Evolutionary conservation across 2,888 invertebrate genomes (phyloP), one percentile per base, ranked within the genome.

Genomic region (Stomorhina lunata): DNA sequence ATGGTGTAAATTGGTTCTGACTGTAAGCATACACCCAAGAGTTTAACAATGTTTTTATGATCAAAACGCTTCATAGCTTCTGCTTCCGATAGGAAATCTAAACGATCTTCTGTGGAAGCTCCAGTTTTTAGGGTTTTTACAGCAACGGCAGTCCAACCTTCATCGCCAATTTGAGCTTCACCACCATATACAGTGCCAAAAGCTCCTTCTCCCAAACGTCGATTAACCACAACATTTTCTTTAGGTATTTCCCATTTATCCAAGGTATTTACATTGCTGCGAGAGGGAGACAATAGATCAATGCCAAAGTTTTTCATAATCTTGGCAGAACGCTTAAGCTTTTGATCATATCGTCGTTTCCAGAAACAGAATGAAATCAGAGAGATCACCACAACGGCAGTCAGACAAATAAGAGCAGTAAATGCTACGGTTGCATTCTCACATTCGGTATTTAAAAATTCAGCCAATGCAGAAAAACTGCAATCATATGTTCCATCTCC

Each of bases 41-140:
- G 92, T 85, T 94, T 94, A 12, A 98, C 95, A 71, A 98, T 95
- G 90, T 98, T 98, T 87, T 95, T 94, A 90, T 98, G 97, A 73
- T 96, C 95, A 90, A 98, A 97, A 57, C 96, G 93, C 89, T 98
- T 98, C 98, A 98, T 98, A 22, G 97, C 95, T 89, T 98, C 97
- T 1, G 98, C 97, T 90, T 98, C 98, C 66, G 96, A 95, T 43
- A 98, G 92, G 88, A 98, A 98, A 90, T 98, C 97, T 22, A 97
- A 92, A 89, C 97, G 97, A 88, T 97, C 96, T 85, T 97, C 97
- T 1, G 95, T 94, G 7, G 93, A 93, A 0, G 96, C 96, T 3
- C 96, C 96, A 40, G 94, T 92, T 91, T 97, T 97, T 2, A 98
- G 92, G 0, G 97, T 97, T 91, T 98, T 98, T 0, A 98, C 96